Evolutionary conservation across 1,140 invertebrate genomes (phyloP), one percentile per base, ranked within the genome.

Genomic region (Ceratina japonica): DNA sequence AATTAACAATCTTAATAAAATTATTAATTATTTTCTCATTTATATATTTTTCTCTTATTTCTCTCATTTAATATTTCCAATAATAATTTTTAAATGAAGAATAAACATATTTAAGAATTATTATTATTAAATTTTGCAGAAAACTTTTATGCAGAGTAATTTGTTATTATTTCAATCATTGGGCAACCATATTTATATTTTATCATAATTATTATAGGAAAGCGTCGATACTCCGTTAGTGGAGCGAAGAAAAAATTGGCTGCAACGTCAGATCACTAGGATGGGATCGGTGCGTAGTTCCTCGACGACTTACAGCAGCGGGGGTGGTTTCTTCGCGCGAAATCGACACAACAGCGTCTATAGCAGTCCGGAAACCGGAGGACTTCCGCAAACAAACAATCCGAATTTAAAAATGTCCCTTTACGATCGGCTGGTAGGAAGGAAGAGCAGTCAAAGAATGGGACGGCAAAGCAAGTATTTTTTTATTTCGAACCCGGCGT

Each of bases 161-260:
- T 12, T 13, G 12, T 15, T 13, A n/a, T 68, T 22, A 22, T 24
- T 18, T 54, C 16, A 27, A 49, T 20, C 31, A 16, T 44, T 2
- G 2, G 18, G 13, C 31, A 18, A 5, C 16, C 4, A 18, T 12
- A 16, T 3, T 18, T 58, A 18, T 4, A 1, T 49, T 0, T n/a
- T 24, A 7, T 7, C 22, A 5, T 52, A 12, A 37, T 5, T 75
- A 15, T 61, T 15, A 5, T 10, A 97, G 96, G 97, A 97, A 91
- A 97, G 96, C 87, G 97, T 97, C 0, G 96, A 97, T 84, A 97
- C 97, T 0, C 97, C 97, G 1, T 93, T 97, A 83, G 96, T 96
- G 12, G 96, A 97, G 86, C 89, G 96, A 64, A 91, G 96, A n/a
- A 97, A 97, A 89, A 97, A 96, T 90, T 97, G 97, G 97, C 95